A percentile compares a stretch with the other conserved stretches of the same genome.
phyloP scores from a whole-genome alignment of 2,113 vertebrate species.

The Ceratotherium simum region DNA sequence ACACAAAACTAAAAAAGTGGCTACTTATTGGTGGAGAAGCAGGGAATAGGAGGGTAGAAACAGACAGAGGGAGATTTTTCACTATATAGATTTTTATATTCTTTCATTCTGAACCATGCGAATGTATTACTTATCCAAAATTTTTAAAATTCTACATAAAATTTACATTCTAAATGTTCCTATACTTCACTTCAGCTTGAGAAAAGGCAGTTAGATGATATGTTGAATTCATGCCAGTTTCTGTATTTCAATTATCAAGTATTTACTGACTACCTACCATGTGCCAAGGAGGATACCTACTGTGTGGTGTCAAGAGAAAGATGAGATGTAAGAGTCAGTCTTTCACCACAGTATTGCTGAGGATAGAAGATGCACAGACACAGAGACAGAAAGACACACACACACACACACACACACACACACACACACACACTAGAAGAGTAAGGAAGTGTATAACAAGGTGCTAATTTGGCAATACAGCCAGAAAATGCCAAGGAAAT shows the following conservation, averaged over 20 bases:
- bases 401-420: background rate
- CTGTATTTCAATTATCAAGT: background rate
- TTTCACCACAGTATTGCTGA: background rate
- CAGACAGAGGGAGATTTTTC: background rate
- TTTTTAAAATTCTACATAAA: background rate
- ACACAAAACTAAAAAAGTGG: background rate
- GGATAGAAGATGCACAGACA: background rate
- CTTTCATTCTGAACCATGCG: background rate
- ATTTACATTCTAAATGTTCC: background rate
- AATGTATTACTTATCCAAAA: background rate
- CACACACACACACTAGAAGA: background rate
- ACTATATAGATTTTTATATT: background rate
- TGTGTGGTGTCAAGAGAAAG: background rate
- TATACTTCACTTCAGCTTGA: background rate
- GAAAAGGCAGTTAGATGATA: background rate
- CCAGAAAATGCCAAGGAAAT: background rate
- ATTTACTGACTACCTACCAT: background rate
- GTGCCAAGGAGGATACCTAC: background rate
- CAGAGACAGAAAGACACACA: background rate
- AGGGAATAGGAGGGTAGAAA: background rate
- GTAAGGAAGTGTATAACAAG: background rate
- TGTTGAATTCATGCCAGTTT: background rate
- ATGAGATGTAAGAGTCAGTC: background rate
- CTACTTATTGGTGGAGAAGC: background rate
- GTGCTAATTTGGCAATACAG: background rate